A percentile compares a stretch with the other conserved stretches of the same genome.
phyloP scores from a whole-genome alignment of 2,113 vertebrate genomes.

The Dromaius novaehollandiae region DNA sequence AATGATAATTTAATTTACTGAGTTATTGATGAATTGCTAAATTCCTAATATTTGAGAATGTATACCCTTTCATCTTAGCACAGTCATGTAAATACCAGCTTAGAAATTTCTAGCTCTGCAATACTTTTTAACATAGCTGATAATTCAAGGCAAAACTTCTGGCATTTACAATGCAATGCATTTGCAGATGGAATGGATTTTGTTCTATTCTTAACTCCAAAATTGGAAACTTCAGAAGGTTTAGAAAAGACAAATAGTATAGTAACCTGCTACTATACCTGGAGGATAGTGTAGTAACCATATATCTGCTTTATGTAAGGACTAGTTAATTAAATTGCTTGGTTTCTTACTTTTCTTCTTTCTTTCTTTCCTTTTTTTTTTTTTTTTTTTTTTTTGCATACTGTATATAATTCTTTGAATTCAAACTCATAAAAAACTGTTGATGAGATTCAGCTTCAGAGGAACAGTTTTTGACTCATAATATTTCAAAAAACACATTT shows the following conservation, averaged over 20 bases:
- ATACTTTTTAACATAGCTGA: not conserved
- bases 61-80: not conserved
- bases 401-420: conserved; percentile 71
- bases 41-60: conserved; percentile 18
- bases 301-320: conserved; percentile 38
- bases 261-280: not conserved
- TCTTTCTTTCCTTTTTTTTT: conserved; percentile 27
- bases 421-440: conserved; percentile 73
- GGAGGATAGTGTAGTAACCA: conserved; percentile 11
- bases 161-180: conserved; percentile 32
- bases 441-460: conserved; percentile 79
- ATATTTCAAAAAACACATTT: conserved; percentile 84
- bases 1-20: not conserved
- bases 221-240: conserved; percentile 60
- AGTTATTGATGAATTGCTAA: not conserved
- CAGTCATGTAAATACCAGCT: not conserved
- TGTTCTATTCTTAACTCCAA: conserved; percentile 36
- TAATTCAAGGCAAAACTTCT: conserved; percentile 47
- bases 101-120: conserved; percentile 5
- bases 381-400: conserved; percentile 8
- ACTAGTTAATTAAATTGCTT: conserved; percentile 69
- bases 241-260: not conserved
- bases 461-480: conserved; percentile 75
- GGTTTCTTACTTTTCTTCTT: conserved; percentile 45
- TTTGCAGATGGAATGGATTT: conserved; percentile 41